Evolutionary conservation across 2,113 vertebrate genomes (phyloP).

Genomic region (Cynopterus brachyotis): DNA sequence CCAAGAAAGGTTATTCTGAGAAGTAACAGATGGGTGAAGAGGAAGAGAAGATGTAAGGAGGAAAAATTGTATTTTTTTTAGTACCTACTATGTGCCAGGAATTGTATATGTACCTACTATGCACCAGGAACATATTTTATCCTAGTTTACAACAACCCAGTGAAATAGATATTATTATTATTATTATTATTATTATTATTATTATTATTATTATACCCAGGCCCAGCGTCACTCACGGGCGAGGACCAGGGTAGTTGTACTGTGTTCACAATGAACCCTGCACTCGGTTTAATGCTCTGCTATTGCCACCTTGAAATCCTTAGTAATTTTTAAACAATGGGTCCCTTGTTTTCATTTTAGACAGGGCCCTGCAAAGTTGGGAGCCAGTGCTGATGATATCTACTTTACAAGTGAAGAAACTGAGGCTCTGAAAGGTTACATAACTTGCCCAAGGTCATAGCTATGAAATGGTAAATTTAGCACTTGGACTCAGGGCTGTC

Average conservation of each 20-base stretch:
- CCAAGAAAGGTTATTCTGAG: background rate
- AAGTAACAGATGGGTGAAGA: background rate
- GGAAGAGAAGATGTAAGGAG: background rate
- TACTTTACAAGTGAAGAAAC: background rate
- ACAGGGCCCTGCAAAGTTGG: background rate
- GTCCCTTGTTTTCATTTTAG: background rate
- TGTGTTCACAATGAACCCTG: background rate
- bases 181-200: too few relatives aligned
- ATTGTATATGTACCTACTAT: background rate
- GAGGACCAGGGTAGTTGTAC: fast-evolving
- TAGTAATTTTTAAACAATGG: background rate
- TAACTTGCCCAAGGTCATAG: background rate
- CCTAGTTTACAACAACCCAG: background rate
- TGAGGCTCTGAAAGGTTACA: background rate
- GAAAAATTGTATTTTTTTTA: background rate
- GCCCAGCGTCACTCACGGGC: fast-evolving
- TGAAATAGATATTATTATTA: background rate
- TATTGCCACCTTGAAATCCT: background rate
- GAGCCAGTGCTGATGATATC: background rate
- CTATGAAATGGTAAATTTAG: background rate
- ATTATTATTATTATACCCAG: background rate
- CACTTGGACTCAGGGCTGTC: background rate
- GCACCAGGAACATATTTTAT: background rate
- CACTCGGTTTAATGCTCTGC: background rate
- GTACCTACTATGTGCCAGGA: background rate